Evolutionary conservation across 2,113 vertebrate genomes (phyloP), one percentile per base, ranked within the genome.

Genomic region (Misgurnus anguillicaudatus): DNA sequence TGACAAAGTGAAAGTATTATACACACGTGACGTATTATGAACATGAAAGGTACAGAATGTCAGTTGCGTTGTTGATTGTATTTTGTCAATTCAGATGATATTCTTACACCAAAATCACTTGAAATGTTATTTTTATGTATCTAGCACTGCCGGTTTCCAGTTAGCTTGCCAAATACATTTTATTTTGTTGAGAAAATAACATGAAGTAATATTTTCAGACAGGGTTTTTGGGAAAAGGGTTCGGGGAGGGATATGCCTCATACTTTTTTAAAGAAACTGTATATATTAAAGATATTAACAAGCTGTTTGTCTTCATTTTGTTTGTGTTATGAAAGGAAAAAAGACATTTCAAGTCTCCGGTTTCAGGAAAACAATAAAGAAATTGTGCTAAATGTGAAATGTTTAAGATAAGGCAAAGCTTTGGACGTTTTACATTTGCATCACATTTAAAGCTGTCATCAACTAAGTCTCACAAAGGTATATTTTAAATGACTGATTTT

Each of bases 91-190:
- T 87, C 83, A 88, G 86, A 90, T 88, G 83, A 83, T 90, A 86
- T 93, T 92, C 90, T 89, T 92, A 92, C 88, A 89, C 85, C 89
- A 90, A 90, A n/a, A 89, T 89, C 88, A 89, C 88, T 87, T 88
- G 86, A 91, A 88, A 84, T 90, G 80, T 92, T 94, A 90, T 94
- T 94, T 95, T 93, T 94, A 89, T 92, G 88, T 93, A 94, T 91
- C 88, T 91, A 94, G 85, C 94, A 96, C 95, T 96, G 95, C 95
- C 95, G 94, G 91, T 87, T 93, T 94, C 85, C 89, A 92, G 92
- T 93, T 88, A 88, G 94, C 92, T 97, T 97, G 96, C 95, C 95
- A 95, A 95, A 91, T 91, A 85, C 90, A 90, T 95, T 93, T 95
- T 94, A 95, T 96, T 97, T 97, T 97, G 94, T 93, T 92, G 94